Conservation (phyloP, 2,888 invertebrate genomes). For the Lithophane leautieri region DNA sequence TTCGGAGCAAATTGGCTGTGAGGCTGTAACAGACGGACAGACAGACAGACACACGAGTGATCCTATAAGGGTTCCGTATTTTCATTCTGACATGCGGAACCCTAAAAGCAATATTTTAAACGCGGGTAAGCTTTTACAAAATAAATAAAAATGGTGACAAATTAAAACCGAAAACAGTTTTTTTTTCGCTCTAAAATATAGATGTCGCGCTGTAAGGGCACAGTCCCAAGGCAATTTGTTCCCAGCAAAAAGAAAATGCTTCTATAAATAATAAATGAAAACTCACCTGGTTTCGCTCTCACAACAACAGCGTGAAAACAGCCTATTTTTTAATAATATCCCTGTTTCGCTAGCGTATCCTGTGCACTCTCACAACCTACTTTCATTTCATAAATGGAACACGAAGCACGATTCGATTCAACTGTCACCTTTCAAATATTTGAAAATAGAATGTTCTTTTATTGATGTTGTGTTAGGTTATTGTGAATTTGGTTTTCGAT, state of each 20-base stretch:
- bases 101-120: not conserved
- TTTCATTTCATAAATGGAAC: slow-evolving; percentile 70
- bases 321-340: slow-evolving; percentile 75
- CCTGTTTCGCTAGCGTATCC: slow-evolving; percentile 69
- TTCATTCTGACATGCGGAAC: no score
- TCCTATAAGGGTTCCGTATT: no score
- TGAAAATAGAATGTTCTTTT: slow-evolving; percentile 46
- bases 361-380: slow-evolving; percentile 75
- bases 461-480: slow-evolving; percentile 61
- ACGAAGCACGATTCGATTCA: slow-evolving; percentile 46
- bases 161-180: slow-evolving; percentile 17
- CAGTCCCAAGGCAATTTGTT: slow-evolving; percentile 56
- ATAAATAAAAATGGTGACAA: not conserved
- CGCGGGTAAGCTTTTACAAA: not conserved
- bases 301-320: slow-evolving; percentile 72
- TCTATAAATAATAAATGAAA: slow-evolving; percentile 71
- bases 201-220: slow-evolving; percentile 27
- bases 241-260: slow-evolving; percentile 59
- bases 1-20: no score
- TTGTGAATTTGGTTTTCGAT: slow-evolving; percentile 61
- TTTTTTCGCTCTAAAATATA: slow-evolving; percentile 37
- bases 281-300: slow-evolving; percentile 72
- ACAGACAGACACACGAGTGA: no score
- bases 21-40: no score
- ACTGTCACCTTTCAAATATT: slow-evolving; percentile 46